These are phyloP conservation scores for Sebastes trivittatus DNA, from an alignment of 2,797 vertebrate genomes.

Conservation along the genomic window DNA sequence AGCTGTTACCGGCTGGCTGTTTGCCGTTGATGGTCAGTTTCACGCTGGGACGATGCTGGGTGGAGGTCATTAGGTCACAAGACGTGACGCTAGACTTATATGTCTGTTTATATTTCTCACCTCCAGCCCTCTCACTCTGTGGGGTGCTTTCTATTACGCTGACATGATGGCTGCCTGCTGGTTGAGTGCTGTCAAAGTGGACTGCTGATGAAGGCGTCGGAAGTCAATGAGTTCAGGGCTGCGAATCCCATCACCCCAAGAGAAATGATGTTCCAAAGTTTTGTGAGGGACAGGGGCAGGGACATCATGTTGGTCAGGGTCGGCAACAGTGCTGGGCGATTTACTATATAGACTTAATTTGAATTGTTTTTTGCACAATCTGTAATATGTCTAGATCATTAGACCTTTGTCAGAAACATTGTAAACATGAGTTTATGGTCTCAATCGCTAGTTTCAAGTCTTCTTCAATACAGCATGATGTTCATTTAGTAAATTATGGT, in stretches of 20 bases:
- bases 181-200: not conserved
- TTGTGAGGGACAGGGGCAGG: not conserved
- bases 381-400: not conserved
- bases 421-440: too few species aligned
- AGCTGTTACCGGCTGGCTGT: slow-evolving; percentile 34
- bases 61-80: slow-evolving; percentile 39
- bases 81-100: slow-evolving; percentile 10
- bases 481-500: too few species aligned
- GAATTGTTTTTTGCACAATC: not conserved
- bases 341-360: not conserved
- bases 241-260: not conserved
- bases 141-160: not conserved
- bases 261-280: not conserved
- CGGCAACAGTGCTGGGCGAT: not conserved
- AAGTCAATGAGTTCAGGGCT: not conserved
- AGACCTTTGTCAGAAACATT: not conserved
- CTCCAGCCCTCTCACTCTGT: not conserved
- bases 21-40: slow-evolving; percentile 40
- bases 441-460: too few species aligned
- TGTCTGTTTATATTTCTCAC: slow-evolving; percentile 10
- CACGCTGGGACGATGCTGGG: slow-evolving; percentile 38
- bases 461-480: too few species aligned
- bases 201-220: not conserved
- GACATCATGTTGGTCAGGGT: not conserved
- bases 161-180: slow-evolving; percentile 1